A percentile compares a stretch with the other conserved stretches of the same genome.
These are phyloP conservation scores for Microtus montanus DNA, from an alignment of 2,113 vertebrate species.

Conservation along the genomic window DNA sequence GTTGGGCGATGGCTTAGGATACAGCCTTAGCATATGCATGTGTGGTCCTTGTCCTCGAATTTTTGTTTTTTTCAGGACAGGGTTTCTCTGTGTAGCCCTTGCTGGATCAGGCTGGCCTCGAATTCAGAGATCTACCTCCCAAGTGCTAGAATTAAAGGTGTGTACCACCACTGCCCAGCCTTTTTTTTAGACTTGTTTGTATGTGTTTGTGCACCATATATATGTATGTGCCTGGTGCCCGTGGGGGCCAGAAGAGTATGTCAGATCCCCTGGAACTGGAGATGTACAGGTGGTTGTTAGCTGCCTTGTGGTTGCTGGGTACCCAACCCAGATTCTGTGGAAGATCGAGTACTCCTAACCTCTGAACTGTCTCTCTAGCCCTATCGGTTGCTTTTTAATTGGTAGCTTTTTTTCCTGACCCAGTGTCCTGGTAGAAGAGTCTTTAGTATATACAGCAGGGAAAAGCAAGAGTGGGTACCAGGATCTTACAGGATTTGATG, in stretches of 20 bases:
- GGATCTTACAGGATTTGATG: background rate
- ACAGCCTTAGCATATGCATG: background rate
- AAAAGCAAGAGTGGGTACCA: background rate
- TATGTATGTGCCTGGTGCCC: background rate
- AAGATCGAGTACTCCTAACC: background rate
- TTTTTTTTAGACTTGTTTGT: no score
- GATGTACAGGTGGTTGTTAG: background rate
- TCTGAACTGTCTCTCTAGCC: background rate
- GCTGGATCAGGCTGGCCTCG: background rate
- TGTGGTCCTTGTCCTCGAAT: background rate
- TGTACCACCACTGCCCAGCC: background rate
- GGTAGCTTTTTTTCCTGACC: background rate
- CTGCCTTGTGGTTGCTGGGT: background rate
- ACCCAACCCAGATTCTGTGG: background rate
- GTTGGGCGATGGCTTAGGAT: background rate
- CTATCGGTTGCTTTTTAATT: background rate
- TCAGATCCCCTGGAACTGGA: background rate
- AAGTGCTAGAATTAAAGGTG: background rate
- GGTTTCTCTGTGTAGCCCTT: background rate
- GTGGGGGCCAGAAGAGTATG: background rate
- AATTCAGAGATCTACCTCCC: background rate
- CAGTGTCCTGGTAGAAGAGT: no score
- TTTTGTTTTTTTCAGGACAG: background rate
- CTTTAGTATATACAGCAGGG: background rate
- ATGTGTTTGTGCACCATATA: background rate